phyloP scores from a whole-genome alignment of 2,888 invertebrate genomes.

The Megamerina dolium region DNA sequence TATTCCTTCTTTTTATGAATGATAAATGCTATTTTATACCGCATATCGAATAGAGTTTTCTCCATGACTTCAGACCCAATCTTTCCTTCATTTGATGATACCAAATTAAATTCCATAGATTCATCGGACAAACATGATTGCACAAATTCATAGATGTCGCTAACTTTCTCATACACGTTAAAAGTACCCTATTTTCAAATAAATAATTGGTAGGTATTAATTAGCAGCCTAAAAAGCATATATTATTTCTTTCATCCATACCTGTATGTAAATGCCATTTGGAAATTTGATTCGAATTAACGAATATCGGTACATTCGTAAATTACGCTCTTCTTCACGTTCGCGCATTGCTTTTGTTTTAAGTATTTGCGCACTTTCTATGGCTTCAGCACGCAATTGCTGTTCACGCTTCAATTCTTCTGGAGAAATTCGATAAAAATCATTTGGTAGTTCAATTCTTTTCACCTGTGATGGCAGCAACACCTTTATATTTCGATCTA shows the following conservation, averaged over 20 bases:
- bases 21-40: conserved; percentile 24
- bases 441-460: conserved; percentile 67
- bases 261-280: conserved; percentile 76
- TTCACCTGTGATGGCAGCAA: conserved; percentile 69
- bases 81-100: conserved; percentile 60
- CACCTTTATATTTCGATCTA: conserved; percentile 85
- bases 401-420: conserved; percentile 84
- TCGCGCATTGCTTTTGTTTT: conserved; percentile 94
- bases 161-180: conserved; percentile 72
- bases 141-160: conserved; percentile 71
- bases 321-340: conserved; percentile 73
- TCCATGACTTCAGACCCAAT: conserved; percentile 61
- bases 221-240: background rate
- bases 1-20: background rate
- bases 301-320: conserved; percentile 78
- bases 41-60: conserved; percentile 65
- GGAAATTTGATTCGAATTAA: conserved; percentile 84
- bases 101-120: conserved; percentile 65
- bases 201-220: background rate
- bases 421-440: conserved; percentile 74
- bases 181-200: conserved; percentile 69
- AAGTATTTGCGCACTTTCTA: conserved; percentile 76
- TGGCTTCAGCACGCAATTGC: conserved; percentile 64
- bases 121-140: conserved; percentile 66
- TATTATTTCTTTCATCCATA: conserved; percentile 33